phyloP scores from a whole-genome alignment of 2,797 vertebrate species.

The Macrochelys suwanniensis region DNA sequence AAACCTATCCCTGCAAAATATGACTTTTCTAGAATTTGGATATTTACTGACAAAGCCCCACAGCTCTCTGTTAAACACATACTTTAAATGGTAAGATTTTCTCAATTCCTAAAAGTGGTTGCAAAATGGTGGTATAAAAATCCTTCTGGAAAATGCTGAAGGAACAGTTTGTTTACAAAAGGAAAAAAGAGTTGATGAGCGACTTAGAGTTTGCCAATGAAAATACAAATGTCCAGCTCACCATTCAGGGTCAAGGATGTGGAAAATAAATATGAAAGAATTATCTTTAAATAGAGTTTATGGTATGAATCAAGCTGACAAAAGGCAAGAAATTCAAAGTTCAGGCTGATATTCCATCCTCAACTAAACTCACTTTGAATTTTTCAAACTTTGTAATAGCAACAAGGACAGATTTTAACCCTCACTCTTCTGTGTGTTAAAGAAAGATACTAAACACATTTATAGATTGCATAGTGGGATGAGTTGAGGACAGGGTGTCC shows the following conservation, averaged over 20 bases:
- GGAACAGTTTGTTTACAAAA: constrained; percentile 69
- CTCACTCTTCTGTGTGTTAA: background rate
- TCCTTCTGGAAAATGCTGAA: constrained; percentile 52
- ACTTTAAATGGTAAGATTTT: background rate
- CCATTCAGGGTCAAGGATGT: constrained; percentile 68
- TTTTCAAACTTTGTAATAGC: background rate
- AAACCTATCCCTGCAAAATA: background rate
- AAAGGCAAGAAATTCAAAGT: constrained; percentile 23
- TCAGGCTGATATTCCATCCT: background rate
- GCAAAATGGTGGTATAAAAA: constrained; percentile 70
- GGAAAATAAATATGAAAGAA: constrained; percentile 56
- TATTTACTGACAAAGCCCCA: background rate
- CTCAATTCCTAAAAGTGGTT: constrained; percentile 67
- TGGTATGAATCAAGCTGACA: constrained; percentile 41
- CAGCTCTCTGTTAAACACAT: background rate
- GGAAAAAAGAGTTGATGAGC: constrained; percentile 62
- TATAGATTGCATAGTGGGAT: background rate
- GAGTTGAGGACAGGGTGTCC: background rate
- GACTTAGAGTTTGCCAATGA: constrained; percentile 67
- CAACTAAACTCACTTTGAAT: background rate
- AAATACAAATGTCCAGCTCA: constrained; percentile 66
- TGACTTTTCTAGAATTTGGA: constrained; percentile 4
- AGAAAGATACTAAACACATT: background rate
- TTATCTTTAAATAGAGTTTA: constrained; percentile 73
- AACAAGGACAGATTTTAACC: background rate